These are phyloP conservation scores for Pardalotus punctatus DNA, from an alignment of 2,113 vertebrate genomes.

Conservation along the genomic window DNA sequence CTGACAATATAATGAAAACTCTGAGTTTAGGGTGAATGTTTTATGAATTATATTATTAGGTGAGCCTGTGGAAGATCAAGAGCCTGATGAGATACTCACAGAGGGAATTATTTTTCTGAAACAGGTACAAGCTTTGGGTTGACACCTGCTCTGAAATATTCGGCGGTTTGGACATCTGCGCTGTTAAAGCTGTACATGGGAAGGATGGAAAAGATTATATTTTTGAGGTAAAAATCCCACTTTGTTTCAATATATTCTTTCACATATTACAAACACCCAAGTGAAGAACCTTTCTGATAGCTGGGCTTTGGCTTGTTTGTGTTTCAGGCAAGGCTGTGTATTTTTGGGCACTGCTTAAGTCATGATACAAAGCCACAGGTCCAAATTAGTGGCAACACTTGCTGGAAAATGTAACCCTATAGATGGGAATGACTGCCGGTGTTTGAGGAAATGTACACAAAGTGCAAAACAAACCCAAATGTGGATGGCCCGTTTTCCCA, in stretches of 20 bases:
- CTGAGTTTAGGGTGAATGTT: not conserved
- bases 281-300: not conserved
- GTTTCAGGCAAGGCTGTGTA: not conserved
- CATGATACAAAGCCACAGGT: constrained; percentile 7
- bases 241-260: not conserved
- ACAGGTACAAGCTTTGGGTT: constrained; percentile 95
- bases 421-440: not conserved
- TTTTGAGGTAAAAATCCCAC: constrained; percentile 85
- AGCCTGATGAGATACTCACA: not conserved
- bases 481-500: constrained; percentile 1
- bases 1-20: not conserved
- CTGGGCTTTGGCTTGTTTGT: not conserved
- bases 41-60: not conserved
- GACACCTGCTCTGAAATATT: constrained; percentile 95
- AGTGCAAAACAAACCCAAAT: constrained; percentile 44
- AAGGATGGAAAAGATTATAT: constrained; percentile 98
- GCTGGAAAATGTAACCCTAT: constrained; percentile 39
- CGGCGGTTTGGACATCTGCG: constrained; percentile 95
- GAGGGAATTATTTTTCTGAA: constrained; percentile 24
- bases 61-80: not conserved
- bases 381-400: constrained; percentile 14
- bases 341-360: not conserved
- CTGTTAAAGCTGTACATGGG: constrained; percentile 95
- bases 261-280: not conserved
- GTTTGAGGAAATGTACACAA: constrained; percentile 31